Base-by-base conservation (phyloP, 2,888 invertebrate species). In the Caenorhabditis angaria region DNA sequence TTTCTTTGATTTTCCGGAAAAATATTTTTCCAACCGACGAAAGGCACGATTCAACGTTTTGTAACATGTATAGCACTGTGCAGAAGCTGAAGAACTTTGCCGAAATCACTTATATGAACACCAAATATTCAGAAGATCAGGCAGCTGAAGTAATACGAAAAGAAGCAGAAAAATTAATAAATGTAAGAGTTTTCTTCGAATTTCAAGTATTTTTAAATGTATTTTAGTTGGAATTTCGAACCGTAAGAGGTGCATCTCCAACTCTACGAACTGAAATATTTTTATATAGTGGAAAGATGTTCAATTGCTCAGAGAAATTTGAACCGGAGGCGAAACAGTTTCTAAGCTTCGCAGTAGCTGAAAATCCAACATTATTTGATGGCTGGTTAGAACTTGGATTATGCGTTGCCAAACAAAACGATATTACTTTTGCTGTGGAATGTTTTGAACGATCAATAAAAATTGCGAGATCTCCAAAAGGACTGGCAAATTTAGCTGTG, bases 341-440 rank as follows among this genome's bases (percentile, higher is more conserved):
- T 22, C 41, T 70, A 1, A 32, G 48, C 0, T 57, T 58, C 20
- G 65, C 65, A 4, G 65, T 57, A 47, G 65, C 61, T 22, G 25
- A 62, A 32, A 61, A 65, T 41, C 70, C 70, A 2, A 63, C 59
- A 56, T 53, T 41, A 20, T 47, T 56, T 10, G 70, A 65, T 2
- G 62, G 62, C 12, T 70, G 70, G 70, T 60, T 65, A n/a, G 70
- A 70, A 28, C 22, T 70, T 35, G 70, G 65, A n/a, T 6, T 29
- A 18, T 65, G 65, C 41, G 70, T 63, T 6, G 32, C 66, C 60
- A 70, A 70, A 32, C 53, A 61, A 20, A 14, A 20, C 6, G 70
- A 70, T 41, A 28, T 55, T 1, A 66, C 24, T 59, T 53, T 50
- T 60, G 65, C 0, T 53, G 61, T 24, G 58, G 54, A 54, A 18